A percentile compares a stretch with the other conserved stretches of the same genome.
These are phyloP conservation scores for Drosophila watanabei DNA, from an alignment of 1,140 invertebrate genomes.

Conservation along the genomic window DNA sequence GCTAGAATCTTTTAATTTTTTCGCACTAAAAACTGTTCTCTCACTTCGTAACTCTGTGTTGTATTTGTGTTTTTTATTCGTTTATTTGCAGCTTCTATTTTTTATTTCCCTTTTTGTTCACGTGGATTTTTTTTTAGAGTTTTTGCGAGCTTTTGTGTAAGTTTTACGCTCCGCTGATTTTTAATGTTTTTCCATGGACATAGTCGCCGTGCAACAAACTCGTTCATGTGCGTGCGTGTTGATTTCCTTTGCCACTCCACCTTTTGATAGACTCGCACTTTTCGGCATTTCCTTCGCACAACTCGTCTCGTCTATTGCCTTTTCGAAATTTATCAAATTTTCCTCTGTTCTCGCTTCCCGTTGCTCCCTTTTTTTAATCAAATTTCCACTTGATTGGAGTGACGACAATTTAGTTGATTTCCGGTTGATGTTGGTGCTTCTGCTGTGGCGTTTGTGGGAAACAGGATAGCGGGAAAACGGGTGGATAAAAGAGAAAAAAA, in stretches of 20 bases:
- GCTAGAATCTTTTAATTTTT: constrained; percentile 60
- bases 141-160: constrained; percentile 48
- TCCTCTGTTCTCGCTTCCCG: constrained; percentile 29
- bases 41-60: constrained; percentile 43
- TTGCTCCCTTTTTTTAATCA: constrained; percentile 64
- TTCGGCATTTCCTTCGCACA: constrained; percentile 19
- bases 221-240: constrained; percentile 76
- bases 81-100: constrained; percentile 28
- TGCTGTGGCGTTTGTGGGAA: constrained; percentile 27
- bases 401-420: constrained; percentile 82
- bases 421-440: constrained; percentile 57
- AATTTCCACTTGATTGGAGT: constrained; percentile 83
- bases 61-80: constrained; percentile 39
- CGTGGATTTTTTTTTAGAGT: constrained; percentile 28
- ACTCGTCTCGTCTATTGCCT: constrained; percentile 50
- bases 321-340: constrained; percentile 79
- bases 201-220: constrained; percentile 50
- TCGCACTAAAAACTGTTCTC: constrained; percentile 39
- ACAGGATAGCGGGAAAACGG: constrained; percentile 5
- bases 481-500: constrained; percentile 17
- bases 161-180: constrained; percentile 67
- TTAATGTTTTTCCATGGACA: constrained; percentile 66
- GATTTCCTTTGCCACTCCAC: constrained; percentile 63
- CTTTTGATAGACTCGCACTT: constrained; percentile 69
- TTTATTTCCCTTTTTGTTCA: constrained; percentile 20